Evolutionary conservation across 1,140 invertebrate genomes (phyloP).

Genomic region (Drosophila arawakana): DNA sequence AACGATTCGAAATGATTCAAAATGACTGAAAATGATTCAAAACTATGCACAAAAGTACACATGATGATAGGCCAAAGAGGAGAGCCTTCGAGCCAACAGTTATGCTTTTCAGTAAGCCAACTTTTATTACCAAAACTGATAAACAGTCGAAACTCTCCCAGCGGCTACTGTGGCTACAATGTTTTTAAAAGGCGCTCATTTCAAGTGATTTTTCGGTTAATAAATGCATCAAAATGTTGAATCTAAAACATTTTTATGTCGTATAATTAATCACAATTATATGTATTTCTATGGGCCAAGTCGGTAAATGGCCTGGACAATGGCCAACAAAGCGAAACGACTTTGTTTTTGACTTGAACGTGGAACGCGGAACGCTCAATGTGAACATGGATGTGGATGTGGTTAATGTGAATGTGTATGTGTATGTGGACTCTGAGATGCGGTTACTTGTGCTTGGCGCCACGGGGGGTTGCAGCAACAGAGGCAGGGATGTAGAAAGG

Average conservation of each 20-base stretch:
- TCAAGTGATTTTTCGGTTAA: slow-evolving; percentile 80
- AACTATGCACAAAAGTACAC: slow-evolving; percentile 38
- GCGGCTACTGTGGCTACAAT: slow-evolving; percentile 10
- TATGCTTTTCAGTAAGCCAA: slow-evolving; percentile 25
- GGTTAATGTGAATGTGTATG: not conserved
- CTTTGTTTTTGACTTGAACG: slow-evolving; percentile 29
- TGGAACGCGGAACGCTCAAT: not conserved
- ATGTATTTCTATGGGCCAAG: slow-evolving; percentile 68
- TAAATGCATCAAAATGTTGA: slow-evolving; percentile 81
- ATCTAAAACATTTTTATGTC: slow-evolving; percentile 82
- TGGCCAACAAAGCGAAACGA: slow-evolving; percentile 79
- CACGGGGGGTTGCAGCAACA: slow-evolving; percentile 56
- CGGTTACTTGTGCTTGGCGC: slow-evolving; percentile 53
- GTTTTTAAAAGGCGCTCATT: slow-evolving; percentile 66
- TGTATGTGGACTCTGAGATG: slow-evolving; percentile 22
- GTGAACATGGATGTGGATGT: slow-evolving; percentile 3
- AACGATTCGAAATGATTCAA: not conserved
- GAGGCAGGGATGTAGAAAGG: not conserved
- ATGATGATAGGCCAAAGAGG: slow-evolving; percentile 36
- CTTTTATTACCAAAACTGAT: slow-evolving; percentile 71
- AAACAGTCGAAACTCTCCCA: slow-evolving; percentile 15
- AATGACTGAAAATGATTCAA: slow-evolving; percentile 25
- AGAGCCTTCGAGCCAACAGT: slow-evolving; percentile 12
- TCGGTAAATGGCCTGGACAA: slow-evolving; percentile 71
- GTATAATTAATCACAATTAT: slow-evolving; percentile 83